phyloP scores from a whole-genome alignment of 2,113 vertebrate genomes.

The Ahaetulla prasina region DNA sequence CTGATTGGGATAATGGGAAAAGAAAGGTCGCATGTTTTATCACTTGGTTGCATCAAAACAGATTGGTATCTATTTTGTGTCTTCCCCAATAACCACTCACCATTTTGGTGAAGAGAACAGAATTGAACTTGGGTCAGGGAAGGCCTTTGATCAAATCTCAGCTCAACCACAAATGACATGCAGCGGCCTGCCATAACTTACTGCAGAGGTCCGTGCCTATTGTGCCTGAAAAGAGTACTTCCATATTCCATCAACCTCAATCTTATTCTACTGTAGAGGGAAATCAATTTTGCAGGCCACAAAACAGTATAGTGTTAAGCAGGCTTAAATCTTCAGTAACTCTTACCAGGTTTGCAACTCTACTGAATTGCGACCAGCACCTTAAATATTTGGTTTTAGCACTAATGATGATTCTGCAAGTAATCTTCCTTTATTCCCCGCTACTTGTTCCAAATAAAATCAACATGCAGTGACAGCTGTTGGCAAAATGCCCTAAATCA shows the following conservation, averaged over 20 bases:
- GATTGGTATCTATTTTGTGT: neutral
- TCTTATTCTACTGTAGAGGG: neutral
- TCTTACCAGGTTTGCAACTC: neutral
- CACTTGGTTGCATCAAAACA: neutral
- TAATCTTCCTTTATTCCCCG: neutral
- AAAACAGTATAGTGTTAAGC: neutral
- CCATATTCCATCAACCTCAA: neutral
- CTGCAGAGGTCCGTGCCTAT: neutral
- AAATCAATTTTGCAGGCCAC: neutral
- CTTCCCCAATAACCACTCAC: neutral
- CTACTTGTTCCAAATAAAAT: neutral
- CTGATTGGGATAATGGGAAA: neutral
- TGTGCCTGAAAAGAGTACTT: neutral
- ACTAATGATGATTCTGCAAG: neutral
- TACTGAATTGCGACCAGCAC: neutral
- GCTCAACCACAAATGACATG: neutral
- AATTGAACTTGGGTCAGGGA: neutral
- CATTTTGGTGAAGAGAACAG: neutral
- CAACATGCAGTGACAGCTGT: neutral
- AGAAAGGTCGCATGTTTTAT: neutral
- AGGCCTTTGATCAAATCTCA: neutral
- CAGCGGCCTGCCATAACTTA: neutral
- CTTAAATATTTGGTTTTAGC: neutral
- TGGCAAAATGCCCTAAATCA: neutral
- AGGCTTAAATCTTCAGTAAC: neutral